Evolutionary conservation across 2,888 invertebrate species (phyloP).

Genomic region (Bhutanitis thaidina): DNA sequence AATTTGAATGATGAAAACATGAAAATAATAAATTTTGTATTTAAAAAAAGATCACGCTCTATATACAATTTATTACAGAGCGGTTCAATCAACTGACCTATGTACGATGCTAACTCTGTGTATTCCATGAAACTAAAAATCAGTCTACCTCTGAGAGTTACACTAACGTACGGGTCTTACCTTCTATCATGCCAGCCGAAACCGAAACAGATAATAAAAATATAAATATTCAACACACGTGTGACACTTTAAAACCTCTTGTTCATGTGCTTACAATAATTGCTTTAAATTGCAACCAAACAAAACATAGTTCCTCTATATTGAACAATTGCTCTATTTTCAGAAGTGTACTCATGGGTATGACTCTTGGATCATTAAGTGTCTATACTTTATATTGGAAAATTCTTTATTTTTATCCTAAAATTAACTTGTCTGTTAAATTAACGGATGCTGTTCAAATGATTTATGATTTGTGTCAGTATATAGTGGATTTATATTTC

Average conservation of each 20-base stretch:
- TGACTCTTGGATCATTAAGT: constrained; percentile 34
- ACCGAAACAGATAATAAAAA: background rate
- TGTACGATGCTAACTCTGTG: too few species aligned
- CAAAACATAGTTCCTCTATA: constrained; percentile 16
- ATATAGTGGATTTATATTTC: constrained; percentile 49
- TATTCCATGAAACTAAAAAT: constrained; percentile 5
- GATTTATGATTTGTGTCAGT: constrained; percentile 49
- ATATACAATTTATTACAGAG: background rate
- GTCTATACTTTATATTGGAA: constrained; percentile 44
- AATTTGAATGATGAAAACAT: too few species aligned
- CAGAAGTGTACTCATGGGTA: constrained; percentile 27
- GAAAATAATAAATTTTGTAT: too few species aligned
- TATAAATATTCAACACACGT: constrained; percentile 17
- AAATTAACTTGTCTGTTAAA: constrained; percentile 41
- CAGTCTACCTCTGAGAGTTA: too few species aligned
- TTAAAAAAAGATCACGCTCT: background rate
- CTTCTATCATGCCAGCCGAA: constrained; percentile 6
- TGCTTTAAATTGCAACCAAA: constrained; percentile 36
- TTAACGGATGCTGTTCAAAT: constrained; percentile 50
- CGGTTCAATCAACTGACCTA: too few species aligned
- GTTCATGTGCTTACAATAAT: constrained; percentile 44
- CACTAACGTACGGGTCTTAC: too few species aligned
- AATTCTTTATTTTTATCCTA: constrained; percentile 33
- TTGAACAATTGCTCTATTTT: constrained; percentile 20
- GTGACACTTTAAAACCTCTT: constrained; percentile 36